Conservation (phyloP, 2,113 vertebrate genomes). For the Carassius carassius region DNA sequence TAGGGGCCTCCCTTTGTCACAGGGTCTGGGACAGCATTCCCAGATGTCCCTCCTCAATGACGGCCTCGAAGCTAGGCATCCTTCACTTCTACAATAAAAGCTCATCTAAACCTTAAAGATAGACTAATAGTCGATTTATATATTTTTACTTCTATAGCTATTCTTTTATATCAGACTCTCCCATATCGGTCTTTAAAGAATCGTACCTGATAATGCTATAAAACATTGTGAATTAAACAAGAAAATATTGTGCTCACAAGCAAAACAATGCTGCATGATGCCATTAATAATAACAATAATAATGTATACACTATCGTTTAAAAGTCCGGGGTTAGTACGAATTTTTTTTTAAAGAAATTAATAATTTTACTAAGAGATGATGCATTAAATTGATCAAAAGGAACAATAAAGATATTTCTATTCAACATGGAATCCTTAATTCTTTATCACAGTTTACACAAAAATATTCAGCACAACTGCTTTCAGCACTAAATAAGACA, state of each 20-base stretch:
- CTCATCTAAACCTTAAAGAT: not conserved
- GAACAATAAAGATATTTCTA: not conserved
- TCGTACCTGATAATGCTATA: not conserved
- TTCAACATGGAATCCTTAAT: not conserved
- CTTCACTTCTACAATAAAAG: not conserved
- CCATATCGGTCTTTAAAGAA: not conserved
- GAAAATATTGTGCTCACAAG: too few relatives aligned
- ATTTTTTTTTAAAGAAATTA: not conserved
- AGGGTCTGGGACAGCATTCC: not conserved
- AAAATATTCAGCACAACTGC: too few relatives aligned
- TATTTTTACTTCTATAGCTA: not conserved
- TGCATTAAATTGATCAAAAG: not conserved
- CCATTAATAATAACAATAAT: not conserved
- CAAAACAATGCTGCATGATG: not conserved
- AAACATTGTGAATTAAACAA: too few relatives aligned
- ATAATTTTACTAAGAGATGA: not conserved
- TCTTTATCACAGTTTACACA: too few relatives aligned
- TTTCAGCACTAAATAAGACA: too few relatives aligned
- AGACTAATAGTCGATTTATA: not conserved
- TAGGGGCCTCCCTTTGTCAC: not conserved
- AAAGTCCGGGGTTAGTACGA: not conserved
- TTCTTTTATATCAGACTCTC: not conserved
- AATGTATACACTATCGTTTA: not conserved
- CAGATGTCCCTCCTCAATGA: slow-evolving; percentile 5
- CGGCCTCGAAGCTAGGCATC: not conserved